A percentile compares a stretch with the other conserved stretches of the same genome.
Conservation (phyloP, 2,113 vertebrate species). For the Gnathonemus longibarbis region DNA sequence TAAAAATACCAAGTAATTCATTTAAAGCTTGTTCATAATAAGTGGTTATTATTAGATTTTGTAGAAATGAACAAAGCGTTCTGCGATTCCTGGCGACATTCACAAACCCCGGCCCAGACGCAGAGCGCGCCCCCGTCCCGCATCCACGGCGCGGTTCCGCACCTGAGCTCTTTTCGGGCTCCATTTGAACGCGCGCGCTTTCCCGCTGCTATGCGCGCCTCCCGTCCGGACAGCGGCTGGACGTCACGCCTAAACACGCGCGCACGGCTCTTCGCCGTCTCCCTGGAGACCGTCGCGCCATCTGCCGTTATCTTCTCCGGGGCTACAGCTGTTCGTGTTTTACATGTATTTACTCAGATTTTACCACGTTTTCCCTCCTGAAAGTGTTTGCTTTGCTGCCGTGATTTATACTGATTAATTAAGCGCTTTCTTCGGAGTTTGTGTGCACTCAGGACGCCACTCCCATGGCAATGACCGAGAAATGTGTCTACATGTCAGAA, state of each 20-base stretch:
- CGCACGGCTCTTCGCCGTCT: conserved; percentile 26
- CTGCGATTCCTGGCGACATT: neutral
- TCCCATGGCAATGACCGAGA: conserved; percentile 31
- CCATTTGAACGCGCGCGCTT: neutral
- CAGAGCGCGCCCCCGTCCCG: neutral
- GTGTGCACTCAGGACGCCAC: conserved; percentile 26
- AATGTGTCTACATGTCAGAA: conserved; percentile 11
- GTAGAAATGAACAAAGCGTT: neutral
- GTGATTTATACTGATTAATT: conserved; percentile 31
- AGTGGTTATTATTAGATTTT: neutral
- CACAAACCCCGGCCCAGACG: neutral
- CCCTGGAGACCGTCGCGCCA: conserved; percentile 34
- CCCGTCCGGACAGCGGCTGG: neutral
- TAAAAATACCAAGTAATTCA: neutral
- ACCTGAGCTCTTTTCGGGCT: neutral
- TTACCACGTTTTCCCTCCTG: neutral
- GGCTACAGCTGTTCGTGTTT: conserved; percentile 18
- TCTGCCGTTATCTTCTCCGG: conserved; percentile 32
- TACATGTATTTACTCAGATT: conserved; percentile 21
- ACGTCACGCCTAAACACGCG: neutral
- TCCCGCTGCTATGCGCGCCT: neutral
- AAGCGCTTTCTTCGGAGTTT: conserved; percentile 23
- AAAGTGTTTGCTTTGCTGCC: conserved; percentile 39
- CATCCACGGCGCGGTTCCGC: neutral
- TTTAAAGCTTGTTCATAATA: neutral